phyloP scores from a whole-genome alignment of 2,797 vertebrate species.

The Ctenochaetus hawaiiensis region DNA sequence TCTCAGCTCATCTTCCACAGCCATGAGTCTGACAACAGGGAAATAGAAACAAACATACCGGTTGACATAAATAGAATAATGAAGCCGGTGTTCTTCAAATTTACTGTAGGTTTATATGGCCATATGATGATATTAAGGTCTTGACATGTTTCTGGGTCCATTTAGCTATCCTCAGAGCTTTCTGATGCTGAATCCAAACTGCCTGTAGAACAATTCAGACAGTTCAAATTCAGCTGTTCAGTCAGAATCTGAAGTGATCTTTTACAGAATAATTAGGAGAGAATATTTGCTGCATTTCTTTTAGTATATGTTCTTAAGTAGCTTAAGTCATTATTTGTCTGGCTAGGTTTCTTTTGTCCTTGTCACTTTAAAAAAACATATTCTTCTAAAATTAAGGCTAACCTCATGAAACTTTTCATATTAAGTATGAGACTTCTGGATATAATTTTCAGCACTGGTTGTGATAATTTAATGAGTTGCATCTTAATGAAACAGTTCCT shows the following conservation, averaged over 20 bases:
- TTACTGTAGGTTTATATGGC: slow-evolving; percentile 68
- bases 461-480: slow-evolving; percentile 28
- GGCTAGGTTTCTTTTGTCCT: slow-evolving; percentile 1
- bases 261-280: slow-evolving; percentile 35
- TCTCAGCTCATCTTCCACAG: slow-evolving; percentile 98
- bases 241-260: slow-evolving; percentile 49
- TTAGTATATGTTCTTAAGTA: background rate
- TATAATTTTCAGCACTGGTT: background rate
- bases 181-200: slow-evolving; percentile 59
- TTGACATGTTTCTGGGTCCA: slow-evolving; percentile 55
- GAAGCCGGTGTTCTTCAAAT: slow-evolving; percentile 84
- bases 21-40: slow-evolving; percentile 94
- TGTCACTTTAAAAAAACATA: background rate
- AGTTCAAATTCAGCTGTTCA: slow-evolving; percentile 58
- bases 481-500: slow-evolving; percentile 20
- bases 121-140: slow-evolving; percentile 80
- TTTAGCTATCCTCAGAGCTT: slow-evolving; percentile 55
- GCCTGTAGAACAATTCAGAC: slow-evolving; percentile 14
- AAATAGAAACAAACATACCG: slow-evolving; percentile 81
- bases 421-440: slow-evolving; percentile 7
- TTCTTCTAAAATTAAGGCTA: background rate
- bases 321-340: slow-evolving; percentile 16
- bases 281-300: slow-evolving; percentile 32
- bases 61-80: slow-evolving; percentile 78
- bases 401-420: slow-evolving; percentile 1